Evolutionary conservation across 2,113 vertebrate genomes (phyloP).

Genomic region (Rhinolophus ferrumequinum): DNA sequence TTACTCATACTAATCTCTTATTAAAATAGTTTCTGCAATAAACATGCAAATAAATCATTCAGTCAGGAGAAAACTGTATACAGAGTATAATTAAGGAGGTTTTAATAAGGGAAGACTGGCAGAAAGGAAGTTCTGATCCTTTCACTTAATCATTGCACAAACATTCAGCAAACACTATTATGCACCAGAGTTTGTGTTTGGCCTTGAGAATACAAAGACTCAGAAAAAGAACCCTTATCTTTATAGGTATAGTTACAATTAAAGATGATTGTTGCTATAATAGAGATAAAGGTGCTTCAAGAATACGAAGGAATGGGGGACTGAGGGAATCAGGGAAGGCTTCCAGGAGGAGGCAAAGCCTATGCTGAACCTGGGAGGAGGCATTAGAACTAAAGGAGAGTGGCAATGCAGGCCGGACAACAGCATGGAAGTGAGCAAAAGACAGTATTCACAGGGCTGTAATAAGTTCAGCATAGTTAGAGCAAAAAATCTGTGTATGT

Average conservation of each 20-base stretch:
- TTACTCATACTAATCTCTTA: not conserved
- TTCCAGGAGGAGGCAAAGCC: not conserved
- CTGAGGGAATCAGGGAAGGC: not conserved
- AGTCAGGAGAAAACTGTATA: not conserved
- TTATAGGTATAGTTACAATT: not conserved
- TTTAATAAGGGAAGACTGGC: not conserved
- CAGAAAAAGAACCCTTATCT: not conserved
- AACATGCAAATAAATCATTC: not conserved
- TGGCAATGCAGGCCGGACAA: not conserved
- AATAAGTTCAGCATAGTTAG: not conserved
- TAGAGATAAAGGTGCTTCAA: not conserved
- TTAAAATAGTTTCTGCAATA: slow-evolving; percentile 8
- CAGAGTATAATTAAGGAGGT: not conserved
- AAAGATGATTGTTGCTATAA: not conserved
- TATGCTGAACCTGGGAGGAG: not conserved
- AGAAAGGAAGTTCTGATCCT: not conserved
- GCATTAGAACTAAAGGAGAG: not conserved
- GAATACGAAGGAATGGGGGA: not conserved
- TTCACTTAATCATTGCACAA: not conserved
- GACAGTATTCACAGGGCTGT: not conserved
- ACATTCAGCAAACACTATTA: not conserved
- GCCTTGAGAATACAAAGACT: not conserved
- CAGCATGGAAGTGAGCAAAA: not conserved
- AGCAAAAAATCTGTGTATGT: fast-evolving
- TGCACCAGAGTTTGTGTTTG: not conserved